A percentile compares a stretch with the other conserved stretches of the same genome.
These are phyloP conservation scores for Eolophus roseicapilla DNA, from an alignment of 2,113 vertebrate species.

Conservation along the genomic window DNA sequence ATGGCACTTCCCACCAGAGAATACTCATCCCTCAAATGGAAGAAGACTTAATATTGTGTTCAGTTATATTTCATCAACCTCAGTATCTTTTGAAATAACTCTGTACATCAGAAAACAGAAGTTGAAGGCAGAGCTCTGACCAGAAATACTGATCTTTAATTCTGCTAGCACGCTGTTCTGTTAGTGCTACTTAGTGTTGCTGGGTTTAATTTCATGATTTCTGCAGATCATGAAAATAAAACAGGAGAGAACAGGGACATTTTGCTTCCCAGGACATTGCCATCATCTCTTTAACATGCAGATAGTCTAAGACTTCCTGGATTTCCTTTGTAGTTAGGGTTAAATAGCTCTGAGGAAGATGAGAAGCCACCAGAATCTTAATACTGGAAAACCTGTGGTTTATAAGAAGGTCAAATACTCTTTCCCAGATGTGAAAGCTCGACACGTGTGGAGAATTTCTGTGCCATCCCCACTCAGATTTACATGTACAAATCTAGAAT, in stretches of 20 bases:
- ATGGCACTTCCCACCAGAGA: background rate
- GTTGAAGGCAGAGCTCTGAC: slow-evolving; percentile 3
- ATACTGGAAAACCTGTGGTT: slow-evolving; percentile 7
- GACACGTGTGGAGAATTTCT: background rate
- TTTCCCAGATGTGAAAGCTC: background rate
- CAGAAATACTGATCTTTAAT: slow-evolving; percentile 38
- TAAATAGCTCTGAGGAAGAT: slow-evolving; percentile 10
- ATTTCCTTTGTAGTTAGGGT: background rate
- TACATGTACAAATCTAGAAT: background rate
- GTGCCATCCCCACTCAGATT: background rate
- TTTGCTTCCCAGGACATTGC: background rate
- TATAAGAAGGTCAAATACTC: background rate
- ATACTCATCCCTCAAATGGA: background rate
- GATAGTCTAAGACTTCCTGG: background rate
- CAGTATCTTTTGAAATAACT: background rate
- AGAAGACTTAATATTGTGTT: background rate
- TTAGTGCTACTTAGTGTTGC: background rate
- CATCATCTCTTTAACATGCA: background rate
- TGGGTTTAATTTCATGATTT: background rate
- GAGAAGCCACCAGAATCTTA: slow-evolving; percentile 2
- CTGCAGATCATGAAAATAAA: background rate
- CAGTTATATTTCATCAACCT: background rate
- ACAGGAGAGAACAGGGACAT: background rate
- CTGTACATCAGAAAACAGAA: background rate
- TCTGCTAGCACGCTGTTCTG: background rate